Evolutionary conservation across 92 coral and sea anemone species (phyloP), one percentile per base, ranked within the genome.

Genomic region (Epizoanthus stellaris): DNA sequence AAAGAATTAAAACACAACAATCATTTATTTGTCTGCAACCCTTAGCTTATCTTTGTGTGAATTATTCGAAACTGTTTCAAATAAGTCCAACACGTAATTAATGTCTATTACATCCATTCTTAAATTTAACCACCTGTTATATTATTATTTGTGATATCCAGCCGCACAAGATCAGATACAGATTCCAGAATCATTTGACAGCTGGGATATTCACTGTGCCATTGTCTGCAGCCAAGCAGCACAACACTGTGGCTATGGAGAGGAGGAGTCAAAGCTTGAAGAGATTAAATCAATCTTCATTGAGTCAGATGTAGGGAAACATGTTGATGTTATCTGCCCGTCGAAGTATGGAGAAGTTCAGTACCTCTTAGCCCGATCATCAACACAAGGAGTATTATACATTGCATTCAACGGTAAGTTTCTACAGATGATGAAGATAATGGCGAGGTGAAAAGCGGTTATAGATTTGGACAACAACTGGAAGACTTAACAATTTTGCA

Each of bases 151-250:
- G 64, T 59, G 34, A 34, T 15, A 10, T 38, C 20, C 73, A 68
- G 73, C 13, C 38, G 14, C 39, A 38, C 73, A 68, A 69, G 6
- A 69, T 25, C n/a, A 69, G 74, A 36, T 36, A 34, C 45, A 69
- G 47, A 45, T 7, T 45, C 76, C 60, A n/a, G 25, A 11, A n/a
- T 7, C 76, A 71, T 47, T 43, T 21, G 21, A 5, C 2, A 71
- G 76, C 76, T 45, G 59, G 76, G 76, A 71, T 36, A 45, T 71
- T 42, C 76, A 71, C 53, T 42, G 60, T 71, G 76, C 76, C 21
- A 71, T 71, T 13, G 30, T 71, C 34, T 71, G 76, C 76, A 71
- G 76, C 59, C 56, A 43, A 45, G 76, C 76, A 71, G 36, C 76
- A 3, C 76, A 71, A 38, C 20, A 42, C 2, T 71, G 76, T 34